phyloP scores from a whole-genome alignment of 2,888 invertebrate species.

The Chymomyza caudatula region DNA sequence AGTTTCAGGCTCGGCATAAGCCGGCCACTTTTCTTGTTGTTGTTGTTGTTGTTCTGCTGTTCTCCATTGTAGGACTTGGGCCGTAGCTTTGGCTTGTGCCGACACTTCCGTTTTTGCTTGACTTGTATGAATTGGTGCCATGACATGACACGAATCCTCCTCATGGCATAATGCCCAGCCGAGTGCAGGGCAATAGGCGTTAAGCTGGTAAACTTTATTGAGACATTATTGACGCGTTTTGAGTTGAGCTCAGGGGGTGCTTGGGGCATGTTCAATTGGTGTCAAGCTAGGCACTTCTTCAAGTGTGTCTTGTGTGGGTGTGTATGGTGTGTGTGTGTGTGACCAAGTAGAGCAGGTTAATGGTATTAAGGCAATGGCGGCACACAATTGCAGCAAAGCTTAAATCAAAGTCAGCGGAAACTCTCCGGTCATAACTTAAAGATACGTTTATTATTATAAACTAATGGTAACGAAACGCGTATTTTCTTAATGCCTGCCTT shows the following conservation, averaged over 20 bases:
- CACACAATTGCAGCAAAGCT: neutral
- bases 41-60: neutral
- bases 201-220: conserved; percentile 68
- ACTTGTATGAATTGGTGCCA: conserved; percentile 64
- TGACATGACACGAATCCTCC: conserved; percentile 52
- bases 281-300: conserved; percentile 48
- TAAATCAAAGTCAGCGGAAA: neutral
- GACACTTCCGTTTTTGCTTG: conserved; percentile 64
- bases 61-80: neutral
- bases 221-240: conserved; percentile 68
- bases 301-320: conserved; percentile 39
- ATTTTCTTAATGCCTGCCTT: too few relatives aligned
- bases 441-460: too few relatives aligned
- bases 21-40: neutral
- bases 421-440: neutral
- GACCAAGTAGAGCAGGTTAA: conserved; percentile 66
- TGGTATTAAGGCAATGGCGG: conserved; percentile 24
- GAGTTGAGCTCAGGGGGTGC: neutral
- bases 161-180: neutral
- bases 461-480: too few relatives aligned
- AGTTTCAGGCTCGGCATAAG: neutral
- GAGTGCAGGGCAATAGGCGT: conserved; percentile 26
- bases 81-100: conserved; percentile 33
- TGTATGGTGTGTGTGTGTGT: conserved; percentile 29
- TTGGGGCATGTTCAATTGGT: conserved; percentile 12